phyloP scores from a whole-genome alignment of 2,888 invertebrate genomes.

The Chymomyza procnemis region DNA sequence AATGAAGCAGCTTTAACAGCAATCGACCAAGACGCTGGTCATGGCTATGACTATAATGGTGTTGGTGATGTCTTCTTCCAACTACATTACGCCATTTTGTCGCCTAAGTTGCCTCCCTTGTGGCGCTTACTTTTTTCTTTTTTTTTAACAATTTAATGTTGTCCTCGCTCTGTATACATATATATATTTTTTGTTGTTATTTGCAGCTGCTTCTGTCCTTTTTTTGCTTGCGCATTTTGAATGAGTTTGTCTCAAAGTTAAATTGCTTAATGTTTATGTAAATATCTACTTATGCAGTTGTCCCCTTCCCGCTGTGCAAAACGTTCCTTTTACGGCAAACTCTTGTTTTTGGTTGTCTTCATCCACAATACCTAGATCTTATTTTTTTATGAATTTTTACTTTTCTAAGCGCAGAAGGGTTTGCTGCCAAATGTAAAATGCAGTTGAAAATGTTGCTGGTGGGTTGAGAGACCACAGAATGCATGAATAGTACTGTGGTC shows the following conservation, averaged over 20 bases:
- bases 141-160: slow-evolving; percentile 23
- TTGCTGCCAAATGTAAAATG: too few species aligned
- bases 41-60: not conserved
- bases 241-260: slow-evolving; percentile 19
- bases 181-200: not conserved
- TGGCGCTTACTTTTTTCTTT: slow-evolving; percentile 14
- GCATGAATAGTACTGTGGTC: too few species aligned
- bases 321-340: too few species aligned
- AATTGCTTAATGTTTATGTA: slow-evolving; percentile 8
- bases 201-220: slow-evolving; percentile 8
- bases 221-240: slow-evolving; percentile 26
- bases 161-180: not conserved
- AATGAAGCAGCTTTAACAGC: slow-evolving; percentile 34
- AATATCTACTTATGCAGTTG: slow-evolving; percentile 6
- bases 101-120: slow-evolving; percentile 36
- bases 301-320: not conserved
- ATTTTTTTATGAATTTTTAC: not conserved
- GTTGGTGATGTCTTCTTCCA: not conserved
- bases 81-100: slow-evolving; percentile 44
- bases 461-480: too few species aligned
- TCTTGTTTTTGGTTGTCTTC: too few species aligned
- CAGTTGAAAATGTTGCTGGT: too few species aligned
- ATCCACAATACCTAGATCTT: not conserved
- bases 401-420: too few species aligned
- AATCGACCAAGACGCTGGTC: not conserved